phyloP scores from a whole-genome alignment of 2,888 invertebrate species.

The Dioctria linearis region DNA sequence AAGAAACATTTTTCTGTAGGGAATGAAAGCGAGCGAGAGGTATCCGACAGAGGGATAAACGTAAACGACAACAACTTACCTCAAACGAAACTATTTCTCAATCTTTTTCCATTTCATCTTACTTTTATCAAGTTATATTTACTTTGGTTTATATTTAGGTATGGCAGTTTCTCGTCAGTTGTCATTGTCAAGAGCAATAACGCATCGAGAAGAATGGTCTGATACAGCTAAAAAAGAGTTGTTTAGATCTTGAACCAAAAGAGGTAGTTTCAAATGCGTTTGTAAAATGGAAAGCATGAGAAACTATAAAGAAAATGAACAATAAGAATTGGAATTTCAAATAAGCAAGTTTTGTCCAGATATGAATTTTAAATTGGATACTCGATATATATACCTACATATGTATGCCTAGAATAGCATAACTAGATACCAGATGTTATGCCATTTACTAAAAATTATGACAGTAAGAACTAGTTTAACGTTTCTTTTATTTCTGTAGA shows the following conservation, averaged over 20 bases:
- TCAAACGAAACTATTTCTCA: conserved; percentile 34
- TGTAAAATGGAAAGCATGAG: conserved; percentile 40
- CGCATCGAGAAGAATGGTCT: conserved; percentile 45
- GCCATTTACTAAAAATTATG: conserved; percentile 55
- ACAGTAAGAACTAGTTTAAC: conserved; percentile 54
- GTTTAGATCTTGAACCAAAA: conserved; percentile 6
- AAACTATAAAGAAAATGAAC: conserved; percentile 31
- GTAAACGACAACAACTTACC: conserved; percentile 41
- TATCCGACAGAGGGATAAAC: conserved; percentile 30
- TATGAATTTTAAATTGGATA: conserved; percentile 57
- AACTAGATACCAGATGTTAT: conserved; percentile 52
- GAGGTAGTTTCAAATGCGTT: conserved; percentile 38
- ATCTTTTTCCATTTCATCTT: conserved; percentile 43
- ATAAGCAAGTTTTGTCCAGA: conserved; percentile 56
- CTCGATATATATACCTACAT: neutral
- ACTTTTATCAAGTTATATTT: conserved; percentile 45
- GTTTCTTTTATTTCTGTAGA: conserved; percentile 49
- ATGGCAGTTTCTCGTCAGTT: conserved; percentile 14
- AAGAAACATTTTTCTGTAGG: neutral
- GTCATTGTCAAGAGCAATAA: conserved; percentile 44
- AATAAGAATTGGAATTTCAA: conserved; percentile 54
- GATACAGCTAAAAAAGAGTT: conserved; percentile 35
- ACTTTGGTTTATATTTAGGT: conserved; percentile 41
- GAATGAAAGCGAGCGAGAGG: conserved; percentile 42
- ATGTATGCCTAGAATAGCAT: neutral